These are phyloP conservation scores for Cinclus mexicanus DNA, from an alignment of 2,113 vertebrate genomes.

Conservation along the genomic window DNA sequence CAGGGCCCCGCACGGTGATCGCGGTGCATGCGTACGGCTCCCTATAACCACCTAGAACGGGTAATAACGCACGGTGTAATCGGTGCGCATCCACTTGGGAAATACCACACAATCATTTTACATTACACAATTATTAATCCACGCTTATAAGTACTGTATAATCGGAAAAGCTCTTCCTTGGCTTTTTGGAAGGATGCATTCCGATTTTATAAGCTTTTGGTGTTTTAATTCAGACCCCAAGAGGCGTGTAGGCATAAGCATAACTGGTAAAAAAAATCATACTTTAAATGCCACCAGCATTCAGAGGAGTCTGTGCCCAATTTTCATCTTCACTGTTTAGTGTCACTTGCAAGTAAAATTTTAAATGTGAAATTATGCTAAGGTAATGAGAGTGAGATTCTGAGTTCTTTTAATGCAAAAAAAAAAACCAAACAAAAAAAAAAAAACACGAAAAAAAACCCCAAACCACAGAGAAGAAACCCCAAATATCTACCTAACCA, in stretches of 20 bases:
- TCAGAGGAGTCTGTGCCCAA: accelerated
- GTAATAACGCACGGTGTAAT: accelerated
- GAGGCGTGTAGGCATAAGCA: accelerated
- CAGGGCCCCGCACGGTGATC: accelerated
- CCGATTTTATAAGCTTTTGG: background rate
- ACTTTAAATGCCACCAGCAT: accelerated
- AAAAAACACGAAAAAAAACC: too few relatives aligned
- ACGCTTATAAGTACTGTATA: accelerated
- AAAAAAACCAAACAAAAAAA: too few relatives aligned
- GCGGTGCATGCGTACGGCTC: accelerated
- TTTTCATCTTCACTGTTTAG: background rate
- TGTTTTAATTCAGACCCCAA: background rate
- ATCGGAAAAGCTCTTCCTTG: background rate
- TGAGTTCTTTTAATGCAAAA: background rate
- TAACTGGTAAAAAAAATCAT: background rate
- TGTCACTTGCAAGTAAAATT: background rate
- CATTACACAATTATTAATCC: accelerated
- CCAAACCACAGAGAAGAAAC: background rate
- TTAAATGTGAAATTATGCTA: background rate
- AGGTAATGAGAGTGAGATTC: background rate
- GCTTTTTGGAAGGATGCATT: background rate
- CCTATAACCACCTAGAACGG: accelerated
- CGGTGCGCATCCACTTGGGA: accelerated
- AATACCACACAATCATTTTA: accelerated
- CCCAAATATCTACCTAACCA: background rate